A percentile compares a stretch with the other conserved stretches of the same genome.
Conservation (phyloP, 2,113 vertebrate genomes). For the Ageneiosus marmoratus region DNA sequence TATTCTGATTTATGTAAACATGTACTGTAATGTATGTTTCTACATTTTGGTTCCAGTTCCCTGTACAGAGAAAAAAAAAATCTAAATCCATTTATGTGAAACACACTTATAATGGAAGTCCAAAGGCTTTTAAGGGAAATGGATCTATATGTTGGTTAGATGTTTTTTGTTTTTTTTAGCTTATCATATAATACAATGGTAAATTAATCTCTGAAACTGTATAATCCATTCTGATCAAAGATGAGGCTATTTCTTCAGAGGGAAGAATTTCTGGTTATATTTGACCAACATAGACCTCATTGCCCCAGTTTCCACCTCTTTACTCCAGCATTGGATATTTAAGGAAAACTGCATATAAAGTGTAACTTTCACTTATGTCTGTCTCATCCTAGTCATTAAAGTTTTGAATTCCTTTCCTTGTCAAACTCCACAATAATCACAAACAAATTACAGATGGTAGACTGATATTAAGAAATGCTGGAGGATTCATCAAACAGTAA, state of each 20-base stretch:
- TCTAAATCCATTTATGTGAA: not conserved
- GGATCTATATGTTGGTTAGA: not conserved
- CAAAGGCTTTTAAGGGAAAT: not conserved
- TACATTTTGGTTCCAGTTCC: conserved; percentile 5
- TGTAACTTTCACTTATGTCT: not conserved
- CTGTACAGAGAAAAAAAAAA: not conserved
- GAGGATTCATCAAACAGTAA: not conserved
- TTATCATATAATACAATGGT: not conserved
- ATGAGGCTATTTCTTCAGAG: not conserved
- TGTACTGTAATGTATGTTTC: not conserved
- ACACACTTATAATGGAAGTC: not conserved
- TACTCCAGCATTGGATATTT: not conserved
- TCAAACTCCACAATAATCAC: not conserved
- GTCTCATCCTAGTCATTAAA: not conserved
- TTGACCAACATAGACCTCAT: not conserved
- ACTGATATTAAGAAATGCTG: not conserved
- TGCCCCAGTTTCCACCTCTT: not conserved
- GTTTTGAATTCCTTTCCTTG: not conserved
- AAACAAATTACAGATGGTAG: not conserved
- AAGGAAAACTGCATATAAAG: not conserved
- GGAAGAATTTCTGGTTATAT: not conserved
- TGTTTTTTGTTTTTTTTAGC: not conserved
- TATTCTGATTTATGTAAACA: conserved; percentile 20
- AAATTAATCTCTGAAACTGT: not conserved
- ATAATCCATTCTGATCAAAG: not conserved